Base-by-base conservation (phyloP, 2,797 vertebrate species). In the Rachycentron canadum region DNA sequence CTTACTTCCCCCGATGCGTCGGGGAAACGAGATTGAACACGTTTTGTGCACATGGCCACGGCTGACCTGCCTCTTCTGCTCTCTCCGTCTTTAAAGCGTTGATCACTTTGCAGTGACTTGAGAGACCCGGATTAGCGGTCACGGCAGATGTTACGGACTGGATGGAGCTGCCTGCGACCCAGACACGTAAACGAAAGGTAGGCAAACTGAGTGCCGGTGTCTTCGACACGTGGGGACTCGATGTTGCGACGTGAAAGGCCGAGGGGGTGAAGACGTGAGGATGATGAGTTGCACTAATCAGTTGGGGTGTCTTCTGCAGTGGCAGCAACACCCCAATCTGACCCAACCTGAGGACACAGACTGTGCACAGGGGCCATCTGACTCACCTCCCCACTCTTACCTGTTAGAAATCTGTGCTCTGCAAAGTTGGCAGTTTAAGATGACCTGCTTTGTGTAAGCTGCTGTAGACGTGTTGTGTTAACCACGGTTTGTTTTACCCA, bases 281-380 rank as follows among this genome's bases (percentile, higher is more conserved):
- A 86, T 93, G 93, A 93, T 94, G 93, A 93, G 92, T 91, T 92
- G 92, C 93, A 94, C 92, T 69, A 38, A 64, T 81, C 70, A 64
- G 49, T 83, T 67, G 85, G 86, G 77, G 83, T 43, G 74, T 71
- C 3, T 77, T 88, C 7, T 91, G 92, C 91, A 87, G 91, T 91
- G 86, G 81, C 85, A 69, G 10, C 56, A 5, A 12, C 65, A 2
- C 81, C 53, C 49, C 79, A 43, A 73, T 17, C 92, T 23, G 90
- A 92, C 5, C 38, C 69, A n/a, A 47, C 63, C 89, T 97, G 96
- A 86, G 93, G 96, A 96, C 94, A 93, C 92, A 88, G 77, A 45
- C 26, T 83, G 96, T 97, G 96, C 96, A 96, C 96, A 96, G 96
- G 96, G 96, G 96, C 96, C 96, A 93, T 92, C 93, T 92, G 93